These are phyloP conservation scores for Alectura lathami DNA, from an alignment of 2,113 vertebrate species.

Conservation along the genomic window DNA sequence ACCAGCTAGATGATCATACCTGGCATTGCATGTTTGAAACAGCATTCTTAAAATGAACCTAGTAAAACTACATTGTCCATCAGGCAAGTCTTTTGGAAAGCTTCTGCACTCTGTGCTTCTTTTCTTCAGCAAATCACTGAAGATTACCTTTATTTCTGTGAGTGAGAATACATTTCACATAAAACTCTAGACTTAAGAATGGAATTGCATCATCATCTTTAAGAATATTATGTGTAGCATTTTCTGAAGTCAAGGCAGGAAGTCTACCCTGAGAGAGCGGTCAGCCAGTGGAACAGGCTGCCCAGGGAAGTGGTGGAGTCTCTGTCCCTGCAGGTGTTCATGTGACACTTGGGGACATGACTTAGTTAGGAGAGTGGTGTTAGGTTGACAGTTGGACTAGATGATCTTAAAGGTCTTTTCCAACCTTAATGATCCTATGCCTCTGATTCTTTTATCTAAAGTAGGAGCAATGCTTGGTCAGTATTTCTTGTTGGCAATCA, in stretches of 20 bases:
- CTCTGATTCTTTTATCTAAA: not conserved
- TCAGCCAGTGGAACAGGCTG: no score
- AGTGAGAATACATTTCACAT: fast-evolving
- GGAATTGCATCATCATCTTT: not conserved
- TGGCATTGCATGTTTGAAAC: not conserved
- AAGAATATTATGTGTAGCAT: not conserved
- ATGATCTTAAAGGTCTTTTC: no score
- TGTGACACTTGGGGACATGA: no score
- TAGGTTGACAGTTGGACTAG: no score
- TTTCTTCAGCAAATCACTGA: not conserved
- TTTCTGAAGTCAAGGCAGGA: not conserved
- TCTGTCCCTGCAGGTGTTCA: no score
- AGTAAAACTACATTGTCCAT: not conserved
- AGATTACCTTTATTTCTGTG: not conserved
- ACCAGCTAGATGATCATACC: not conserved
- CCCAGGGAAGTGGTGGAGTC: no score
- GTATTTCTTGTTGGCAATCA: not conserved
- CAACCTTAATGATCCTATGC: no score
- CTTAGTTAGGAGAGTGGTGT: no score
- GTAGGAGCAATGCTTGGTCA: not conserved
- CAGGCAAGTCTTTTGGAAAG: not conserved
- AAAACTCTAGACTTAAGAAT: not conserved
- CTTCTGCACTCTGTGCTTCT: not conserved
- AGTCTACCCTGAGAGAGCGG: no score
- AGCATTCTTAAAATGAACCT: not conserved